Percentiles rank a stretch among this genome's conserved stretches.
Conservation (phyloP, 2,113 vertebrate genomes). For the Macroglossus sobrinus region DNA sequence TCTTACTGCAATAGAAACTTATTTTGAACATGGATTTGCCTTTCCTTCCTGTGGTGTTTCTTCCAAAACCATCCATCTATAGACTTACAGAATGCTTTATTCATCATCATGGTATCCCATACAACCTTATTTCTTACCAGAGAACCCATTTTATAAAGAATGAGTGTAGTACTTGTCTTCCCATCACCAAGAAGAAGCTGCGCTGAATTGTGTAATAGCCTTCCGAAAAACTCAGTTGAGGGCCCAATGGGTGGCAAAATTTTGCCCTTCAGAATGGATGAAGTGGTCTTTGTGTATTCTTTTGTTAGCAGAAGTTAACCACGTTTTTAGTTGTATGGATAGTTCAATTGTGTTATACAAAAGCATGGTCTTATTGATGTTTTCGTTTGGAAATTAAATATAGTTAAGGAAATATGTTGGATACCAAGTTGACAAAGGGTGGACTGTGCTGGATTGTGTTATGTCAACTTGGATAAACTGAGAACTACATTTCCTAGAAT, state of each 20-base stretch:
- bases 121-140: neutral
- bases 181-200: neutral
- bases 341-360: neutral
- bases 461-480: neutral
- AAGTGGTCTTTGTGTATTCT: neutral
- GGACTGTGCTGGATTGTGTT: neutral
- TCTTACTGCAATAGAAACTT: neutral
- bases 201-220: neutral
- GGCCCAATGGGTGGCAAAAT: neutral
- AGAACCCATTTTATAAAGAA: slow-evolving; percentile 21
- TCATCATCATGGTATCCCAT: neutral
- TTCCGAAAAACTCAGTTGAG: slow-evolving; percentile 29
- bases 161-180: neutral
- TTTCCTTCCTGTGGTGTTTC: neutral
- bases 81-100: neutral
- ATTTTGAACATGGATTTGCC: neutral
- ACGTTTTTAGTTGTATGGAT: neutral
- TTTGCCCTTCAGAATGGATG: neutral
- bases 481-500: neutral
- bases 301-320: neutral
- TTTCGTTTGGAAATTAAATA: slow-evolving; percentile 22
- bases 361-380: neutral
- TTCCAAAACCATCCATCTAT: neutral
- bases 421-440: neutral
- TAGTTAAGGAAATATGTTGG: neutral